Conservation (phyloP, 1,140 invertebrate genomes). For the Macrobrachium rosenbergii region DNA sequence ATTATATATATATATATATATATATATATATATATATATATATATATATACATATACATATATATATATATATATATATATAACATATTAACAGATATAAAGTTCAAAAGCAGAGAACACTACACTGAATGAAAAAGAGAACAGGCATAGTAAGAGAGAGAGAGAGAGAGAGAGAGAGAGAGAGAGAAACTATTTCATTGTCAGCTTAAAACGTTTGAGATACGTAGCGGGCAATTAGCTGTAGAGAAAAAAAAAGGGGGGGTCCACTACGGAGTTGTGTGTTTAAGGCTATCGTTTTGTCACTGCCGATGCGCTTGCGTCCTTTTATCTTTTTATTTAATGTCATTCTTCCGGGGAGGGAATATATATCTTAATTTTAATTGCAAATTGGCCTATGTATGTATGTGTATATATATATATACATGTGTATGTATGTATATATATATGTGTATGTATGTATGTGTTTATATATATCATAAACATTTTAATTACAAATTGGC, state of each 20-base stretch:
- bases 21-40: background rate
- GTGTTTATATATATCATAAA: no score
- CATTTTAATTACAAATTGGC: no score
- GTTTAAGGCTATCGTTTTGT: no score
- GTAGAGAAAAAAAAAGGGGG: constrained; percentile 1
- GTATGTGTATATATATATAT: background rate
- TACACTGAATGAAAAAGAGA: background rate
- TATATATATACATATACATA: background rate
- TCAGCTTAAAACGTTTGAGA: no score
- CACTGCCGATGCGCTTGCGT: no score
- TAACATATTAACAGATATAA: background rate
- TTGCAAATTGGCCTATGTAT: background rate
- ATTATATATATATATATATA: constrained; percentile 18
- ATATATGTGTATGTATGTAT: background rate
- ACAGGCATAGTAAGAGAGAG: background rate
- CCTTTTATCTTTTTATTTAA: no score
- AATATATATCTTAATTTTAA: background rate
- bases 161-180: constrained; percentile 29
- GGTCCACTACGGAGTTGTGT: no score
- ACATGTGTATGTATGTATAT: constrained; percentile 1
- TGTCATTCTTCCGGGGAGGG: no score
- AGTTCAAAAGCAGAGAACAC: background rate
- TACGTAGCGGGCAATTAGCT: background rate
- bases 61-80: background rate
- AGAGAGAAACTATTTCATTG: background rate